Percentiles rank a stretch among this genome's conserved stretches.
phyloP scores from a whole-genome alignment of 2,888 invertebrate species.

The Germaria angustata region DNA sequence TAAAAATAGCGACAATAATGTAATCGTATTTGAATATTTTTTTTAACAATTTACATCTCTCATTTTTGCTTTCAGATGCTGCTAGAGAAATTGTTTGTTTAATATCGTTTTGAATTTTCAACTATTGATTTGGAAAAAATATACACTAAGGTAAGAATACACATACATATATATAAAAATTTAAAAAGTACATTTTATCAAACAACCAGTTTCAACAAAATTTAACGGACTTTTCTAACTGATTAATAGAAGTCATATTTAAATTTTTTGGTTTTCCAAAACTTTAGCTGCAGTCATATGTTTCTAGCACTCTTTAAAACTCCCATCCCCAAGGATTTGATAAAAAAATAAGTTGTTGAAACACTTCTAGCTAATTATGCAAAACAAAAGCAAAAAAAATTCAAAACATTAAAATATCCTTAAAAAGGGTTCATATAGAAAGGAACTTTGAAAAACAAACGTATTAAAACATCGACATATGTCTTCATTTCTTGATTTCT shows the following conservation, averaged over 20 bases:
- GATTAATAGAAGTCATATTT: neutral
- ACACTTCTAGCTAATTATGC: conserved; percentile 58
- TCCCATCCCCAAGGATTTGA: conserved; percentile 1
- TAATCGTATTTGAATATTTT: no score
- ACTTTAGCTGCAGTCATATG: neutral
- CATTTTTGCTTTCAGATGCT: no score
- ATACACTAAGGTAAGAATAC: no score
- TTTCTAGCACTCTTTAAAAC: neutral
- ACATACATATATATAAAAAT: no score
- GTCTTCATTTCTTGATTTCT: conserved; percentile 37
- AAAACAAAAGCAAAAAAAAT: conserved; percentile 27
- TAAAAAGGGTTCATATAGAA: conserved; percentile 15
- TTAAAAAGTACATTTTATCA: no score
- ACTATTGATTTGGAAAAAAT: no score
- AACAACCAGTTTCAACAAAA: no score
- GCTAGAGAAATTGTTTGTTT: no score
- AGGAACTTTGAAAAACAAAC: conserved; percentile 14
- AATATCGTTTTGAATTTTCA: no score
- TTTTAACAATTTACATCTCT: no score
- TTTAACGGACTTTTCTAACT: no score
- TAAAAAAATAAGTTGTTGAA: conserved; percentile 18
- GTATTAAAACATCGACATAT: conserved; percentile 44
- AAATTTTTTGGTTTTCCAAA: neutral
- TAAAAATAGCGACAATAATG: no score
- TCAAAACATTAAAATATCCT: conserved; percentile 18